Evolutionary conservation across 2,888 invertebrate species (phyloP), one percentile per base, ranked within the genome.

Genomic region (Thecophora atra): DNA sequence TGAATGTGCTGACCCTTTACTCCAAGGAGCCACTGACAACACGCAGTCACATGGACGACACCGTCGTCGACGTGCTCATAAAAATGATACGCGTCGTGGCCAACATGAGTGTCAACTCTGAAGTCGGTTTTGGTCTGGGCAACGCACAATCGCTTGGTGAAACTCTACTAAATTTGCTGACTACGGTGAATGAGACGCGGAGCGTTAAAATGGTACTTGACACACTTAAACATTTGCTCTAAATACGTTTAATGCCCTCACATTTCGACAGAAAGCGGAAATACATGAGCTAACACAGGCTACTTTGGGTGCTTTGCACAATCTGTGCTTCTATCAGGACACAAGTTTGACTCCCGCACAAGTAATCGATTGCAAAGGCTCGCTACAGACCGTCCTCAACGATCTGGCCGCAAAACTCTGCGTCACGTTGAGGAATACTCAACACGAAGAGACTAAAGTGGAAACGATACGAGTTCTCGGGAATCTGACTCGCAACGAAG

Each of bases 401-500:
- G 81, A 85, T 47, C 73, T 87, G 60, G 81, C 84, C 2, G 76
- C 75, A 5, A 78, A 80, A 5, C 70, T 87, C 47, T 84, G 82
- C 42, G 75, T 75, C 0, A 82, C 83, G 0, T 67, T 87, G 52
- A 76, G 77, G 13, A 78, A 74, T n/a, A 78, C 81, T 73, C 65
- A 85, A 77, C 63, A 80, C 79, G 58, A 85, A 77, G 52, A 78
- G 82, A 86, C 88, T 72, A 87, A 83, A 64, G 81, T 89, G 76
- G 95, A 95, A 87, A 91, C 93, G 28, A 91, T 92, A 79, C 89
- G 95, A 74, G 95, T 95, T 70, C 89, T 94, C 76, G 95, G 95
- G 42, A 96, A 96, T 87, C 87, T 96, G 76, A 93, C 95, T 1
- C 89, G 95, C 56, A 91, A 92, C 28, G 89, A 89, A 82, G 85